Base-by-base conservation (phyloP, 2,888 invertebrate species). In the Dysmachus trigonus region DNA sequence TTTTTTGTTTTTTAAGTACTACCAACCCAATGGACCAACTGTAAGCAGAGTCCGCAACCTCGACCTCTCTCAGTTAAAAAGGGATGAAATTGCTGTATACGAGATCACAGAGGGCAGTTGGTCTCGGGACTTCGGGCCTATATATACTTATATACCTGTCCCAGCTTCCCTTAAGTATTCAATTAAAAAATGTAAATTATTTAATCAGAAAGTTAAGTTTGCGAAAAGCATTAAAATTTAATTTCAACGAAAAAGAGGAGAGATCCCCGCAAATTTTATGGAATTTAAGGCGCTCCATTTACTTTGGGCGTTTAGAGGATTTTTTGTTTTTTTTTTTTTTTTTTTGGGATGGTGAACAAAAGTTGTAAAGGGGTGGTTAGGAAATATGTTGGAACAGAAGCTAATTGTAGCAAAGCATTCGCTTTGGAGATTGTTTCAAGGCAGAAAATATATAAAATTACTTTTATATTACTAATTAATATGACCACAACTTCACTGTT, bases 151-250 rank as follows among this genome's bases (percentile, higher is more conserved):
- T n/a, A n/a, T 47, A 62, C 62, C 62, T 62, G 47, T 77, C 47
- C 47, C 41, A 18, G 77, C 13, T 30, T 22, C 41, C 30, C 47
- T 77, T 77, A 77, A 77, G 47, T 77, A 77, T 77, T 77, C 77
- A 77, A 77, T 77, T 77, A 77, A 77, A 77, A 77, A 77, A 77
- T 77, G 77, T 22, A 77, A 77, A 77, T 77, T 77, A 77, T 77
- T 77, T 77, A 77, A 77, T 77, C 41, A 77, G 77, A 77, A 77
- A 31, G 47, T 22, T 38, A 77, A 77, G 77, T 41, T 77, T 77
- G 41, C 47, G 47, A 27, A 77, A 77, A 77, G 51, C 41, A 77
- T 77, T 77, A 77, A 77, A 77, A 77, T 77, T 77, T 47, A 77
- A 77, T 33, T 77, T 77, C 10, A 10, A 22, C 22, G 62, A 51